Evolutionary conservation across 2,888 invertebrate genomes (phyloP).

Genomic region (Syrista parreyssii): DNA sequence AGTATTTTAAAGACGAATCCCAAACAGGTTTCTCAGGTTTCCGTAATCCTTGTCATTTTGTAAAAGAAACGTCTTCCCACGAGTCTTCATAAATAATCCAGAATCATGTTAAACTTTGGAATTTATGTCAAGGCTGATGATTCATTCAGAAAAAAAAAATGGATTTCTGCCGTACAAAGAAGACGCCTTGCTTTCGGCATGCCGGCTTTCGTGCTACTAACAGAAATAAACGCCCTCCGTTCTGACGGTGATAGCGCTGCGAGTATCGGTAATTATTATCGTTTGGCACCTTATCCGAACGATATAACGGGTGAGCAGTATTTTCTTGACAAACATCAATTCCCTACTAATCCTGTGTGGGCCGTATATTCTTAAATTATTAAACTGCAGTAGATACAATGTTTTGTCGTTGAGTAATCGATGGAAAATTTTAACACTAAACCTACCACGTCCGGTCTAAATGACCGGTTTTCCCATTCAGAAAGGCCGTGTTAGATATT

Average conservation of each 20-base stretch:
- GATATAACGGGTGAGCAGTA: conserved; percentile 23
- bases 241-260: conserved; percentile 34
- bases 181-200: conserved; percentile 38
- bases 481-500: too few species aligned
- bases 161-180: neutral
- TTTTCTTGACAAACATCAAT: neutral
- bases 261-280: conserved; percentile 58
- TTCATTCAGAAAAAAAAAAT: neutral
- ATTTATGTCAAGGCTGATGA: neutral
- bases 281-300: conserved; percentile 51
- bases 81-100: neutral
- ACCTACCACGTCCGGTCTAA: too few species aligned
- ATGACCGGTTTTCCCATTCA: too few species aligned
- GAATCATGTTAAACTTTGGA: neutral
- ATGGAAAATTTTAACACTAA: neutral
- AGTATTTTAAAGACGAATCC: neutral
- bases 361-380: neutral
- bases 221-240: conserved; percentile 11
- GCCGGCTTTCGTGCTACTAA: conserved; percentile 50
- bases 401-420: neutral
- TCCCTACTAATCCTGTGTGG: neutral
- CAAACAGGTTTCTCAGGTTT: neutral
- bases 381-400: neutral
- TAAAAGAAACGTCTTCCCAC: neutral
- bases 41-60: neutral